Percentiles rank a stretch among this genome's conserved stretches.
Conservation (phyloP, 2,797 vertebrate species). For the Peromyscus melanophrys region DNA sequence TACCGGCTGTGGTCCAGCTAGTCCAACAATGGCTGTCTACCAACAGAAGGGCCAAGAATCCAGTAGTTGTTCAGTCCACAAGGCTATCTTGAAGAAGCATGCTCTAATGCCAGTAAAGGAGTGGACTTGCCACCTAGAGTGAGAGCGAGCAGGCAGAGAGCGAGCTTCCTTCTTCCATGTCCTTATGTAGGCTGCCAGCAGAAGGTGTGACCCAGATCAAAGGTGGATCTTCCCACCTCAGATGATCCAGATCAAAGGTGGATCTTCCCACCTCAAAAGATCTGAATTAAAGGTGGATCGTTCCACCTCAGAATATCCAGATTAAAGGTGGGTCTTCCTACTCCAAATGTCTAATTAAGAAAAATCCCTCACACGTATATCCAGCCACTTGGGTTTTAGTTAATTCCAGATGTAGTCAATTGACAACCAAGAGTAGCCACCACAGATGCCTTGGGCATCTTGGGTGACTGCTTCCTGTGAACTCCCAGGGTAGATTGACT, state of each 20-base stretch:
- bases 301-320: background rate
- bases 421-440: background rate
- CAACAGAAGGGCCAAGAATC: no score
- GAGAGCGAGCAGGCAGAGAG: no score
- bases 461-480: fast-evolving
- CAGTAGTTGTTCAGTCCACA: background rate
- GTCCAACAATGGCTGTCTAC: background rate
- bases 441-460: background rate
- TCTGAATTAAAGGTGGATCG: background rate
- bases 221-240: no score
- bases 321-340: background rate
- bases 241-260: background rate
- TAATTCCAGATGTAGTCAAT: no score
- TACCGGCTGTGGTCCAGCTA: background rate
- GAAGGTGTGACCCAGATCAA: background rate
- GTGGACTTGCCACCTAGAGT: background rate
- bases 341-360: background rate
- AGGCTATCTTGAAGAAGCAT: background rate
- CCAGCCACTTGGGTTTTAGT: no score
- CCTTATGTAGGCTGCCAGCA: background rate
- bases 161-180: background rate
- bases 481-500: background rate
- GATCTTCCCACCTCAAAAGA: no score
- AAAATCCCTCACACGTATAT: background rate
- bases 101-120: background rate